phyloP scores from a whole-genome alignment of 2,113 vertebrate species.

The Bettongia penicillata region DNA sequence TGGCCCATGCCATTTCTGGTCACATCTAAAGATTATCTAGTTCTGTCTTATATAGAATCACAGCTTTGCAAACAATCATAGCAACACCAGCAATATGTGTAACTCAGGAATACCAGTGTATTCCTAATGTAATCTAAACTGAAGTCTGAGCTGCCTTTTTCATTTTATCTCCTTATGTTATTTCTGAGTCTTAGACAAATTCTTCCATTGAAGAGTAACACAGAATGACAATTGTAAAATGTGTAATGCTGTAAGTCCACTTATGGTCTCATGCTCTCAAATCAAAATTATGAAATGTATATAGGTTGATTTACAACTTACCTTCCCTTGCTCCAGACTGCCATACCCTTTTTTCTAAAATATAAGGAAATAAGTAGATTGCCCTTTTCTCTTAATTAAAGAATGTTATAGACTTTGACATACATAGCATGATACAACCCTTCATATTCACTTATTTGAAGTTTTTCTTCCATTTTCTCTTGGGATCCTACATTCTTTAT shows the following conservation, averaged over 20 bases:
- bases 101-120: neutral
- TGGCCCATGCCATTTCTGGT: neutral
- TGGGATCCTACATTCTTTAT: neutral
- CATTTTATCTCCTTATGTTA: conserved; percentile 45
- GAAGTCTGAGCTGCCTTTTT: conserved; percentile 10
- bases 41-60: neutral
- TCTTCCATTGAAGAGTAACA: conserved; percentile 77
- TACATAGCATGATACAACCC: neutral
- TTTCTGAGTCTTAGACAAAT: conserved; percentile 78
- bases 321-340: neutral
- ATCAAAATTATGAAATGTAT: neutral
- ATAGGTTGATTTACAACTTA: neutral
- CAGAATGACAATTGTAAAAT: conserved; percentile 73
- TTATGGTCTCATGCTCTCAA: neutral
- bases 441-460: neutral
- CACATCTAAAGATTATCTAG: neutral
- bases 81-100: neutral
- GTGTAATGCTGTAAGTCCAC: conserved; percentile 72
- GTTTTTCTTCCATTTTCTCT: neutral
- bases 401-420: neutral
- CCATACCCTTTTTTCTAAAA: neutral
- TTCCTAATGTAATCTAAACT: neutral
- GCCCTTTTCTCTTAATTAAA: neutral
- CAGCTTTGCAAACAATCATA: neutral
- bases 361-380: neutral